Evolutionary conservation across 1,140 invertebrate species (phyloP).

Genomic region (Polypedilum pembai): DNA sequence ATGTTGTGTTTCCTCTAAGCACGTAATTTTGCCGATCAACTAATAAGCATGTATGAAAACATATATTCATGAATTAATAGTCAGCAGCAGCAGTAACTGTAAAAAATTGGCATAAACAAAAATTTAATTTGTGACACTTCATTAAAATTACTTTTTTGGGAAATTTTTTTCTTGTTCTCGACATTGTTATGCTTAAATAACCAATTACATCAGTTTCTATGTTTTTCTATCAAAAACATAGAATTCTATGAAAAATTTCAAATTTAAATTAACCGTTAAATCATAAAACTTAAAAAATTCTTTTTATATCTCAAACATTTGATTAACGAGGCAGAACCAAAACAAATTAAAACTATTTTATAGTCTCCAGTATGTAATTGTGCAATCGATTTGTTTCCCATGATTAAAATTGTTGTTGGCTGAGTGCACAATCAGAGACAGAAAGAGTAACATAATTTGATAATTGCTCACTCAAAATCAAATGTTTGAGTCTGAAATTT

Average conservation of each 20-base stretch:
- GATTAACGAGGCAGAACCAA: not conserved
- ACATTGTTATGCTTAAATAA: too few species aligned
- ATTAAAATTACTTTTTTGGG: too few species aligned
- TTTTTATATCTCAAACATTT: not conserved
- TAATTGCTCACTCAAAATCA: constrained; percentile 17
- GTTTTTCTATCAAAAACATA: too few species aligned
- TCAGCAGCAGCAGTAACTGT: too few species aligned
- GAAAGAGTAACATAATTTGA: not conserved
- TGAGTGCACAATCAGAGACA: not conserved
- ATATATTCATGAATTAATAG: too few species aligned
- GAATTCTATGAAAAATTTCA: too few species aligned
- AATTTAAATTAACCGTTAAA: too few species aligned
- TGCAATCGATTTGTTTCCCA: constrained; percentile 14
- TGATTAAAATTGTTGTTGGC: not conserved
- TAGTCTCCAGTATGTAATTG: not conserved
- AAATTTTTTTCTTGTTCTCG: too few species aligned
- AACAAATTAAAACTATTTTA: constrained; percentile 2
- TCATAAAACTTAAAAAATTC: not conserved
- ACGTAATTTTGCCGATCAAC: not conserved
- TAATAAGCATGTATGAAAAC: not conserved
- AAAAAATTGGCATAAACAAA: too few species aligned
- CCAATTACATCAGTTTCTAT: too few species aligned
- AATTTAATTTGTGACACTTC: too few species aligned
- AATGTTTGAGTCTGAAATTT: not conserved
- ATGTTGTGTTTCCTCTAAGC: not conserved